Base-by-base conservation (phyloP, 1,140 invertebrate species). In the Proctacanthus coquilletti region DNA sequence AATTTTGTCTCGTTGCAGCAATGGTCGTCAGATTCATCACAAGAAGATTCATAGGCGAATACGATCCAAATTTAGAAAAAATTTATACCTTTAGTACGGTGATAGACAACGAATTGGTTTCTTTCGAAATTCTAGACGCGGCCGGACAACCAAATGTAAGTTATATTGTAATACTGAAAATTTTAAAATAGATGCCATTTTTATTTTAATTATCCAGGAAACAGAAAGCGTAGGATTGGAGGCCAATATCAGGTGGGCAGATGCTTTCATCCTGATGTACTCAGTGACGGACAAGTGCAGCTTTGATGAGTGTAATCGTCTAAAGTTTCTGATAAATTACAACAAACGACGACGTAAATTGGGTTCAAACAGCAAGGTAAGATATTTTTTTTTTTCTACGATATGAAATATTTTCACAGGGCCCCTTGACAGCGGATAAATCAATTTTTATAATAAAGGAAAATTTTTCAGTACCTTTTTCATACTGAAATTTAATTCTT, bases 241-340 rank as follows among this genome's bases (percentile, higher is more conserved):
- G 53, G 72, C 75, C 10, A 80, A 84, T 48, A 80, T 86, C 21
- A 64, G 79, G 21, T 86, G 82, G 72, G 82, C 79, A 13, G 82
- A 89, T 51, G 84, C 80, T 4, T 87, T 87, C 51, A 72, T 88
- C 23, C 63, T 88, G 2, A 80, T 87, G 56, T 87, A 85, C 52
- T 80, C 83, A 0, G 76, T 88, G 3, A 82, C 80, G 4, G 81
- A 86, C 52, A 80, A 81, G 44, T 77, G 77, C 45, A 84, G 81
- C 18, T 87, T 87, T 56, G 80, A 87, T 51, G 80, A 85, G 51
- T 84, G 79, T 49, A 80, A 80, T 50, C 69, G 80, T 3, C 63
- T 85, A 3, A 77, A 81, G 51, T 84, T 80, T 49, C 66, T 84
- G 30, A 84, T 84, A 42, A 79, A 78, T 48, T 80, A 83, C 48